A percentile compares a stretch with the other conserved stretches of the same genome.
Evolutionary conservation across 2,113 vertebrate genomes (phyloP).

Genomic region (Nansenia antarctica): DNA sequence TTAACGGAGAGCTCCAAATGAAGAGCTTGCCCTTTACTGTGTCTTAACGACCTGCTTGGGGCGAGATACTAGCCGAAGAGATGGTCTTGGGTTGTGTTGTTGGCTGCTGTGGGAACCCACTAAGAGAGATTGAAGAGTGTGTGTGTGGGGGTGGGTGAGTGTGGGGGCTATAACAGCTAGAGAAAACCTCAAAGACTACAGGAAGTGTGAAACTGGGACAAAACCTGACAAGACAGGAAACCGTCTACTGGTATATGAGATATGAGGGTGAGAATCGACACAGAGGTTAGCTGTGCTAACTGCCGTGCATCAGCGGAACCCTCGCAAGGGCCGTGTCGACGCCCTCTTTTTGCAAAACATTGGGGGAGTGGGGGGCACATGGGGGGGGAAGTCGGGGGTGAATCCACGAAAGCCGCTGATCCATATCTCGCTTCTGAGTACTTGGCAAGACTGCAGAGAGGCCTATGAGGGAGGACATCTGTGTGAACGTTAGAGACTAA

Average conservation of each 20-base stretch:
- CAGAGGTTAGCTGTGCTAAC: background rate
- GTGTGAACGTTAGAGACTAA: no score
- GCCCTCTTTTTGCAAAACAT: no score
- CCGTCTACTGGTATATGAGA: background rate
- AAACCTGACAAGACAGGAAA: slow-evolving; percentile 13
- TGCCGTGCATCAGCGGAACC: background rate
- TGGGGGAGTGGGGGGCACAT: no score
- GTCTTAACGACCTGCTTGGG: no score
- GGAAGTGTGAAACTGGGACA: background rate
- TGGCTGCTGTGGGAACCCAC: background rate
- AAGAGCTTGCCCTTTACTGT: no score
- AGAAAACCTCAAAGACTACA: background rate
- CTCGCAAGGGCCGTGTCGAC: background rate
- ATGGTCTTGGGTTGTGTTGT: background rate
- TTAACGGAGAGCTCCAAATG: no score
- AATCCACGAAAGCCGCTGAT: no score
- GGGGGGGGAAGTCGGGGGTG: no score
- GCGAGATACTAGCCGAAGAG: no score
- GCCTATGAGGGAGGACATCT: no score
- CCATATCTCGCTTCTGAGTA: no score
- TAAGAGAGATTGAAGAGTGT: background rate
- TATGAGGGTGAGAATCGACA: background rate
- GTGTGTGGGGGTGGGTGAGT: background rate
- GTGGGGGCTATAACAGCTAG: background rate
- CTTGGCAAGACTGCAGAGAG: no score